phyloP scores from a whole-genome alignment of 2,113 vertebrate species.

The Columba livia region DNA sequence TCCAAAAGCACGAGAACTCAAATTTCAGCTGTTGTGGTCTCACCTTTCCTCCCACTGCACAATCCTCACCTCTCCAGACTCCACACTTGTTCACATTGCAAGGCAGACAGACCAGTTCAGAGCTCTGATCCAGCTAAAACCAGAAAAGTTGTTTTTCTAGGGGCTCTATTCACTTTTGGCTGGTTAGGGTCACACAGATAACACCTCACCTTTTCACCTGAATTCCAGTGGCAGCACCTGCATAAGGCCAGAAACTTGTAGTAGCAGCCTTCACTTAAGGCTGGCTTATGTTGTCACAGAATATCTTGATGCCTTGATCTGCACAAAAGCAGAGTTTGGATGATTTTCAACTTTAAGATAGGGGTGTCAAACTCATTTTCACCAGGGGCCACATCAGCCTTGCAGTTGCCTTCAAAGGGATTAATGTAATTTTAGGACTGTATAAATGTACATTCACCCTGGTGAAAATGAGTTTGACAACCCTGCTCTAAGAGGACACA shows the following conservation, averaged over 20 bases:
- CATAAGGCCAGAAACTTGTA: not conserved
- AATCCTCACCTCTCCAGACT: not conserved
- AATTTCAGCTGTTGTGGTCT: not conserved
- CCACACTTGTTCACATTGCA: fast-evolving
- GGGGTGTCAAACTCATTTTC: too few relatives aligned
- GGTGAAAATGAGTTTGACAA: too few relatives aligned
- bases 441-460: too few relatives aligned
- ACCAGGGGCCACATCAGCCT: too few relatives aligned
- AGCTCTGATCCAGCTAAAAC: not conserved
- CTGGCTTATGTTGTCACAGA: not conserved
- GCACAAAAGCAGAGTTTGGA: not conserved
- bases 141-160: not conserved
- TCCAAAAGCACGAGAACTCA: not conserved
- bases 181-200: not conserved
- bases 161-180: not conserved
- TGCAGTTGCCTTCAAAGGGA: too few relatives aligned
- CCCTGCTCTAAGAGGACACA: too few relatives aligned
- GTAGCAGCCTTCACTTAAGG: not conserved
- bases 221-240: not conserved
- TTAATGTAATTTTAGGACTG: too few relatives aligned
- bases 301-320: not conserved
- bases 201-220: not conserved
- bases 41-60: not conserved
- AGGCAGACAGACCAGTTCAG: not conserved
- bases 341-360: not conserved